Percentiles rank a stretch among this genome's conserved stretches.
Evolutionary conservation across 2,888 invertebrate genomes (phyloP).

Genomic region (Ypsolopha scabrella): DNA sequence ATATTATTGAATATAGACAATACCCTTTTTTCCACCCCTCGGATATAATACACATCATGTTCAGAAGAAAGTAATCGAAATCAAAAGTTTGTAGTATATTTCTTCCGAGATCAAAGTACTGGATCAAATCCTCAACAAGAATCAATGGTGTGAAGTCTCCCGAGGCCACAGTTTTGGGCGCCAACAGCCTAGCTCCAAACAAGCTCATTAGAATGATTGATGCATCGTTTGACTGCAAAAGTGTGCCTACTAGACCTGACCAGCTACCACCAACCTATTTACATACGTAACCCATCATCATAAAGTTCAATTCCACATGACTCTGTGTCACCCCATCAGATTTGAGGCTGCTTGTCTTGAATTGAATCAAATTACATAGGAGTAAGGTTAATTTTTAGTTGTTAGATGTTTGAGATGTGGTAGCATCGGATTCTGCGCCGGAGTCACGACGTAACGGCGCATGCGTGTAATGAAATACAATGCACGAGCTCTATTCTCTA

Average conservation of each 20-base stretch:
- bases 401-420: neutral
- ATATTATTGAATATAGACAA: no score
- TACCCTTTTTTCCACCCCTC: no score
- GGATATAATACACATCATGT: no score
- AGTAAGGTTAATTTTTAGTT: neutral
- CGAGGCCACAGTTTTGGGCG: neutral
- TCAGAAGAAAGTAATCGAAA: no score
- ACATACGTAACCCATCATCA: neutral
- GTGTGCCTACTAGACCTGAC: slow-evolving; percentile 27
- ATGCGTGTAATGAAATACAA: slow-evolving; percentile 16
- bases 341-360: no score
- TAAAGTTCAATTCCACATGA: no score
- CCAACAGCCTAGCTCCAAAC: neutral
- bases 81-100: no score
- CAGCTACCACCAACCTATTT: neutral
- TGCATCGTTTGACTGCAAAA: slow-evolving; percentile 58
- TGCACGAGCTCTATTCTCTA: slow-evolving; percentile 14
- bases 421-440: neutral
- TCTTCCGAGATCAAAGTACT: no score
- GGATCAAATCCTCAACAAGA: neutral
- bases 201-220: slow-evolving; percentile 66
- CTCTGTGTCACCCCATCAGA: no score
- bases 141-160: neutral
- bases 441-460: slow-evolving; percentile 5
- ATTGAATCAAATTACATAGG: neutral